Conservation (phyloP, 37 sponge, comb jelly and placozoan genomes). For the Diacarnus erythraeanus region DNA sequence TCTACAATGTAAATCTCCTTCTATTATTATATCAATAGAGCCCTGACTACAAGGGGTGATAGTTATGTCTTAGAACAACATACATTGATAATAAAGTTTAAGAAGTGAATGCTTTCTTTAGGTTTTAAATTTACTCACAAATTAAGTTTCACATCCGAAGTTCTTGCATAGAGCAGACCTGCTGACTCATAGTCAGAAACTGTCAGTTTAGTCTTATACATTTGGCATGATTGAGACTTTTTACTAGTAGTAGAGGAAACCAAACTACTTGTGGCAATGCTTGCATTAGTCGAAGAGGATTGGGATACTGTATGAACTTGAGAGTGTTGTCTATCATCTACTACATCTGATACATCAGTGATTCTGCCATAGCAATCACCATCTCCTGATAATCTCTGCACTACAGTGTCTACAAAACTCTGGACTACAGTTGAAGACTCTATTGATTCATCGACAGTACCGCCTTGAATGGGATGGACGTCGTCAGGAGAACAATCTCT, state of each 20-base stretch:
- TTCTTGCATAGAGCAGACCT: slow-evolving; percentile 45
- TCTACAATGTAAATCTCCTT: too few species aligned
- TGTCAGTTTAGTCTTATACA: slow-evolving; percentile 10
- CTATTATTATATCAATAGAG: too few species aligned
- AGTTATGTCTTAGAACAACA: too few species aligned
- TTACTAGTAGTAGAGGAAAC: not conserved
- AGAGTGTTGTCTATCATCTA: not conserved
- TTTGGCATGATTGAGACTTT: too few species aligned
- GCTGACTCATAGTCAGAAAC: slow-evolving; percentile 30
- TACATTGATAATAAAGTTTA: too few species aligned
- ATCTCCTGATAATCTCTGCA: not conserved
- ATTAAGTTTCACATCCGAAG: slow-evolving; percentile 2
- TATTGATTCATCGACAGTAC: not conserved
- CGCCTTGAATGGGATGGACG: not conserved
- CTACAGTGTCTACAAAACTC: not conserved
- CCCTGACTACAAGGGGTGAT: too few species aligned
- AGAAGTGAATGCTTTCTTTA: too few species aligned
- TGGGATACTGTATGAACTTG: not conserved
- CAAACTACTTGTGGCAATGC: not conserved
- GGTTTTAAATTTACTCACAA: too few species aligned
- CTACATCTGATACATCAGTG: not conserved
- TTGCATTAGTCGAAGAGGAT: not conserved
- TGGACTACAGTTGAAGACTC: not conserved
- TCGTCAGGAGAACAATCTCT: not conserved
- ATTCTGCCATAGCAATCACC: not conserved